Base-by-base conservation (phyloP, 2,797 vertebrate genomes). In the Nannoperca obscura region DNA sequence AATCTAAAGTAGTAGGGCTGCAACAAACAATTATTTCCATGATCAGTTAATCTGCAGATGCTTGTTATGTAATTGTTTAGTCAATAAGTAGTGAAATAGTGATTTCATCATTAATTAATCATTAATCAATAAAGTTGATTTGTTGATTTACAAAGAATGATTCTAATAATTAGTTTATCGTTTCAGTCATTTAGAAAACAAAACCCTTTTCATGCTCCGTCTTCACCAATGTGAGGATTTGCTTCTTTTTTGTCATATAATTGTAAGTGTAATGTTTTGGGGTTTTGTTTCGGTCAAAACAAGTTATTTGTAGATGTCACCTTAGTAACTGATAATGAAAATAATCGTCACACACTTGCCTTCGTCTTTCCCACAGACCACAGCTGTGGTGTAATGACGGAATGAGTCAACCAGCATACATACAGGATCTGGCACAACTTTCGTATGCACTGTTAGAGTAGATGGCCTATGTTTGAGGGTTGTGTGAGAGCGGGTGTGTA, bases 401-500 rank as follows among this genome's bases (percentile, higher is more conserved):
- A 61, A 20, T 19, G 0, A 66, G 19, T 78, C 70, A n/a, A 40
- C 15, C 30, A 63, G 49, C 65, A 24, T 2, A 55, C 49, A 77
- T 2, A 55, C 49, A 77, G 70, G 38, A 57, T 80, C 13, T 78
- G 57, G 1, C 6, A 36, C 55, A 47, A 64, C 38, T 58, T 13
- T 67, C 0, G 4, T 27, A 36, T 68, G 19, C 12, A 12, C 13
- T 24, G 7, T 7, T 17, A 5, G 13, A 59, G 22, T 4, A 12
- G 15, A 30, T 46, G 44, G 55, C 12, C 57, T 11, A 1, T 30
- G 40, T 27, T 2, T 65, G 49, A 46, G 1, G 40, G 34, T 44
- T 22, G 38, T 55, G 76, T 64, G 57, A 57, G 9, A 59, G 53
- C 0, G 13, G 13, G 36, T 30, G 47, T 78, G 74, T 81, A 30